A percentile compares a stretch with the other conserved stretches of the same genome.
Conservation (phyloP, 2,113 vertebrate species). For the Muntiacus reevesi region DNA sequence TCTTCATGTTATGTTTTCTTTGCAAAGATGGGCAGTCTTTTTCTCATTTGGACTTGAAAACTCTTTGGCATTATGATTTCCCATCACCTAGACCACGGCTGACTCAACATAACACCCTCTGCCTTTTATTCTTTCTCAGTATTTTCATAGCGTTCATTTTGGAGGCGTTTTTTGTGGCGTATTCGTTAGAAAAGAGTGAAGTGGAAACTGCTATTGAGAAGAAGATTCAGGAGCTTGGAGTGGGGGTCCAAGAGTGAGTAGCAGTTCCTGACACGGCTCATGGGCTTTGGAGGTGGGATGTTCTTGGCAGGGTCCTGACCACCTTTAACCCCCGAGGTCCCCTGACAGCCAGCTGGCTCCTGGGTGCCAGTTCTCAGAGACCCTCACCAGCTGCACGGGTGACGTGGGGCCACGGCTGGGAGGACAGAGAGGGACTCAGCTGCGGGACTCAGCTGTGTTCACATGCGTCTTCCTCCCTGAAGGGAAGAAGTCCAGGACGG, state of each 20-base stretch:
- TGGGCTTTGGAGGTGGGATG: neutral
- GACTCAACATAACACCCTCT: no score
- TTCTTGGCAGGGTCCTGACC: fast-evolving
- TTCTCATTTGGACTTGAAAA: neutral
- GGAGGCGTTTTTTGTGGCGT: conserved; percentile 96
- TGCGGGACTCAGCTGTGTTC: neutral
- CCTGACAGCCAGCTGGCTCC: neutral
- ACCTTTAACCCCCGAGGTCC: fast-evolving
- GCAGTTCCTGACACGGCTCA: fast-evolving
- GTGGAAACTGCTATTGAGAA: conserved; percentile 93
- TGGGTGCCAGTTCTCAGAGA: neutral
- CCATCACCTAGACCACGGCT: neutral
- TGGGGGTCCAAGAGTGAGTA: conserved; percentile 89
- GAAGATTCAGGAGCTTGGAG: conserved; percentile 93
- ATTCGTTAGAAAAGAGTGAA: conserved; percentile 91
- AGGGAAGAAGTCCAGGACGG: conserved; percentile 84
- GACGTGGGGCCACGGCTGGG: neutral
- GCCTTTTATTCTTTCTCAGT: conserved; percentile 73
- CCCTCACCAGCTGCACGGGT: no score
- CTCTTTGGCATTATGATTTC: neutral
- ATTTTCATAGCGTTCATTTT: conserved; percentile 95
- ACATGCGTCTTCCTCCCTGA: neutral
- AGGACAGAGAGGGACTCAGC: neutral
- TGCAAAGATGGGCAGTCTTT: neutral
- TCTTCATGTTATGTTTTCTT: neutral